Percentiles rank a stretch among this genome's conserved stretches.
These are phyloP conservation scores for Operophtera brumata DNA, from an alignment of 2,888 invertebrate species.

Conservation along the genomic window DNA sequence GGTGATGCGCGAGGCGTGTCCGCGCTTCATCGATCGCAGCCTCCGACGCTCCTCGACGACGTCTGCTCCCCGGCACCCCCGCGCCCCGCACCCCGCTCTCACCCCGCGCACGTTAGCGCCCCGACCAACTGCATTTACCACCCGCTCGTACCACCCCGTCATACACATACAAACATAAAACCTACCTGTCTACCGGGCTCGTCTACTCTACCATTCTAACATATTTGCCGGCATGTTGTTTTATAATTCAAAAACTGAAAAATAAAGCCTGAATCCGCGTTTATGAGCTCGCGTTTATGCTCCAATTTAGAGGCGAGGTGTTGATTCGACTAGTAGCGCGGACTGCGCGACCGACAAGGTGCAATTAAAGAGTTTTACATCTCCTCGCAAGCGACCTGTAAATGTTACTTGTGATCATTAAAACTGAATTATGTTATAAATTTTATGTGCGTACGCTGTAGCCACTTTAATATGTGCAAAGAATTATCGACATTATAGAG, in stretches of 20 bases:
- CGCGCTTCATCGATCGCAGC: slow-evolving; percentile 81
- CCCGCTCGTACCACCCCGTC: slow-evolving; percentile 57
- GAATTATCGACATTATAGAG: slow-evolving; percentile 60
- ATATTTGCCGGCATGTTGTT: slow-evolving; percentile 48
- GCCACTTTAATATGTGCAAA: slow-evolving; percentile 53
- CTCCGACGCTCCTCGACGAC: slow-evolving; percentile 78
- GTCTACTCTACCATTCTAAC: slow-evolving; percentile 48
- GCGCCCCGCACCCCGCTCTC: slow-evolving; percentile 34
- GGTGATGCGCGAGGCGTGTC: slow-evolving; percentile 77
- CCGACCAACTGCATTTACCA: slow-evolving; percentile 80
- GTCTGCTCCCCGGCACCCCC: slow-evolving; percentile 58
- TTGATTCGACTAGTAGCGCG: slow-evolving; percentile 59
- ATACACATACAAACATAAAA: slow-evolving; percentile 47
- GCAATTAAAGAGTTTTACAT: slow-evolving; percentile 72
- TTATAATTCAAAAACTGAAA: slow-evolving; percentile 42
- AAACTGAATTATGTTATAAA: slow-evolving; percentile 71
- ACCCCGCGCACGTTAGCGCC: slow-evolving; percentile 75
- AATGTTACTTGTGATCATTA: slow-evolving; percentile 73
- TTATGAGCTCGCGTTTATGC: slow-evolving; percentile 49
- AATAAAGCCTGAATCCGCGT: slow-evolving; percentile 40
- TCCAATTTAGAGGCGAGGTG: slow-evolving; percentile 56
- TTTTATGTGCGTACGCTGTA: slow-evolving; percentile 62
- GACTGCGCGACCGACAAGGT: slow-evolving; percentile 50
- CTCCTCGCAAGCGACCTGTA: slow-evolving; percentile 69
- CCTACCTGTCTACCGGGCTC: slow-evolving; percentile 61